Evolutionary conservation across 2,113 vertebrate genomes (phyloP).

Genomic region (Gallinago paraguaiae): DNA sequence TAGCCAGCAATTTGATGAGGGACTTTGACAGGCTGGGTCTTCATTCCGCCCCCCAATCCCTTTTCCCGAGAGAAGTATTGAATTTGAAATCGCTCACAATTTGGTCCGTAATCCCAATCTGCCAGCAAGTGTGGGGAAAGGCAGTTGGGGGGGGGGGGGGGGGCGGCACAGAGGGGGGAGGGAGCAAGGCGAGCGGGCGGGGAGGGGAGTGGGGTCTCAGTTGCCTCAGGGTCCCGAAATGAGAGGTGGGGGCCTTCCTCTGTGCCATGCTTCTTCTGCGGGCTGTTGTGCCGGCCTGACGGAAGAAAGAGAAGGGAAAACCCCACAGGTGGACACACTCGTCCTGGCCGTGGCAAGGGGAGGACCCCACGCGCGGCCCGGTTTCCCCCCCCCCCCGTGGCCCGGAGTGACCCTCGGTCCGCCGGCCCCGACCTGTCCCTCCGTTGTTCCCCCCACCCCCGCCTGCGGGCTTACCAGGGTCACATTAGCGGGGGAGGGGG

Average conservation of each 20-base stretch:
- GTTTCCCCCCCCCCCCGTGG: not conserved
- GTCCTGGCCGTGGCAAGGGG: not conserved
- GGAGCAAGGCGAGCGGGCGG: not conserved
- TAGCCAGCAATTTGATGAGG: conserved; percentile 14
- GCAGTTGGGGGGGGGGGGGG: not conserved
- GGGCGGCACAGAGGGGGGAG: not conserved
- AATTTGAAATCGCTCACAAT: not conserved
- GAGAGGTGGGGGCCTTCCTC: not conserved
- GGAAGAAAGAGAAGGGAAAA: not conserved
- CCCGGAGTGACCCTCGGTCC: not conserved
- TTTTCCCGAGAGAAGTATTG: not conserved
- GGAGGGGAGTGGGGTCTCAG: not conserved
- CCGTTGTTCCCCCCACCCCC: not conserved
- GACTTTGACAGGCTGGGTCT: conserved; percentile 30
- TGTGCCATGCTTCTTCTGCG: not conserved
- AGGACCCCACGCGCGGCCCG: rapidly evolving
- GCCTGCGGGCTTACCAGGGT: conserved; percentile 43
- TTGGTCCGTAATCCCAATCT: not conserved
- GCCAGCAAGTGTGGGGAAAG: not conserved
- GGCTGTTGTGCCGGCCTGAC: not conserved
- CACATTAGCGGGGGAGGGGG: not conserved
- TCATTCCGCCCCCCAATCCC: not conserved
- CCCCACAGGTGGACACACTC: not conserved
- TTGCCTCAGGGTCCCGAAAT: not conserved
- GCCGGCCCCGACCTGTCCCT: not conserved